Base-by-base conservation (phyloP, 2,797 vertebrate genomes). In the Fistularia tabacaria region DNA sequence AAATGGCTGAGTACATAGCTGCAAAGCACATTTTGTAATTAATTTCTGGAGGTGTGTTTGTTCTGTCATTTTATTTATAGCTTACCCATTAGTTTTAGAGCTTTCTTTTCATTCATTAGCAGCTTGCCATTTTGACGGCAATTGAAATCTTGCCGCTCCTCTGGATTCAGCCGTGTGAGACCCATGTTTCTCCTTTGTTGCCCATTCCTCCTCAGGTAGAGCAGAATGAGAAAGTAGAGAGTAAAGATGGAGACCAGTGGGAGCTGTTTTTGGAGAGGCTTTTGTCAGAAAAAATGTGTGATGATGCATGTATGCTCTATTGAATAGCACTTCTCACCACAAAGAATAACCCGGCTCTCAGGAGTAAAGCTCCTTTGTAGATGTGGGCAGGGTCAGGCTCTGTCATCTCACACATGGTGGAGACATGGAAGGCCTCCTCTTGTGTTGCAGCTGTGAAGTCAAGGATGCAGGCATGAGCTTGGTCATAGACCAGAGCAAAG, bases 361-460 rank as follows among this genome's bases (percentile, higher is more conserved):
- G 61, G 14, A 92, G 83, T 10, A 92, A 52, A 10, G 88, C 84
- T 10, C 82, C 84, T 72, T 85, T 90, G 72, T 92, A 92, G 36
- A 92, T 66, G 37, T 80, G 70, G 3, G 81, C 88, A 38, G 89
- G 91, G 49, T 91, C 89, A 7, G 84, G 71, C 57, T 92, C 90
- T 0, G 66, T 84, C 91, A 92, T 90, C 67, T 92, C 91, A 64
- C 91, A 92, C 80, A 91, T 88, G 40, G 86, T 91, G 59, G 91
- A 91, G 3, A 89, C 69, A 11, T 87, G 81, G 38, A 92, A 85
- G 14, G 85, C 80, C 0, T 88, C 84, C 42, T 90, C 73, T 7
- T 54, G 81, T 12, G 70, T 82, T 7, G 77, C 64, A 11, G 90
- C 87, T 0, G 86, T 88, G 62, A 90, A 90, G 76, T 92, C 89